Evolutionary conservation across 2,113 vertebrate species (phyloP).

Genomic region (Dasyornis broadbenti): DNA sequence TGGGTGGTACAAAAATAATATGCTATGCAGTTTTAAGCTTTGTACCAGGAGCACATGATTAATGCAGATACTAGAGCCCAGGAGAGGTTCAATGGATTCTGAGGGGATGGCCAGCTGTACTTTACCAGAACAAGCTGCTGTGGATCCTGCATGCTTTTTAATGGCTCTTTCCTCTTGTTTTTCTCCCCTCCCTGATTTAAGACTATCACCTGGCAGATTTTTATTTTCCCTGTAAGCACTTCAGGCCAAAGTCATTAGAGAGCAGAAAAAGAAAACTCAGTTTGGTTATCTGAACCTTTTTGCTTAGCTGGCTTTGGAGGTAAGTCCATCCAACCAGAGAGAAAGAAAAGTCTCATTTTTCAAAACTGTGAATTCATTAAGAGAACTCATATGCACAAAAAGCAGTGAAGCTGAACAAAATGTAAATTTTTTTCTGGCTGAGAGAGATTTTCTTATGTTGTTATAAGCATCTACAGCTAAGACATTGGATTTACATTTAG

Average conservation of each 20-base stretch:
- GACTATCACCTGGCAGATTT: neutral
- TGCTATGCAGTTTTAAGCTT: neutral
- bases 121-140: neutral
- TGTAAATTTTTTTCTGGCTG: neutral
- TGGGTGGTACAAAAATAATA: neutral
- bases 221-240: neutral
- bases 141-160: neutral
- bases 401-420: neutral
- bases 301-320: neutral
- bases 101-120: neutral
- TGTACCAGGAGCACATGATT: neutral
- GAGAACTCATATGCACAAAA: neutral
- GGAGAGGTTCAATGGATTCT: neutral
- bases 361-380: neutral
- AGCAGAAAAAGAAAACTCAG: neutral
- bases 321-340: neutral
- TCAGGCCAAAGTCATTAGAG: neutral
- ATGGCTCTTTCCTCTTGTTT: neutral
- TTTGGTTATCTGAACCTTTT: neutral
- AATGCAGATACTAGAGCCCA: neutral
- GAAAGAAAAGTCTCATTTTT: neutral
- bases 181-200: neutral
- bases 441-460: neutral
- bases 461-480: neutral
- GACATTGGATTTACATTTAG: neutral